These are phyloP conservation scores for Elaphurus davidianus DNA, from an alignment of 2,113 vertebrate species.

Conservation along the genomic window DNA sequence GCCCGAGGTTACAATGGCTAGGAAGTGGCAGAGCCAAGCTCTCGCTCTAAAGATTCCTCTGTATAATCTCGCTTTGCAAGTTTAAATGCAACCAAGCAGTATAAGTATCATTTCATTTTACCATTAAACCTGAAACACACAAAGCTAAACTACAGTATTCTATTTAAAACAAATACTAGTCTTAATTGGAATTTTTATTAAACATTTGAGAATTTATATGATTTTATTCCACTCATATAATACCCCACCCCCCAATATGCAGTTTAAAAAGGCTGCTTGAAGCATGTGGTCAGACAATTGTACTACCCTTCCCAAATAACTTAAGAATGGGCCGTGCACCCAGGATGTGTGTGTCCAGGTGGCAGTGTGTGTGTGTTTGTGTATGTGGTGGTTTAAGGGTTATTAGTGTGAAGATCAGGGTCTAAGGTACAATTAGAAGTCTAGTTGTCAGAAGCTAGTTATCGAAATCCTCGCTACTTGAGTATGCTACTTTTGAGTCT, in stretches of 20 bases:
- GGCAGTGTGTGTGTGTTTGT: neutral
- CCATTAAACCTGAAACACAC: neutral
- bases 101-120: neutral
- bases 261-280: neutral
- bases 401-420: neutral
- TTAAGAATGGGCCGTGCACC: neutral
- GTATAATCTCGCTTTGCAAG: neutral
- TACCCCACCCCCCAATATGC: neutral
- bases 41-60: neutral
- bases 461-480: neutral
- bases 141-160: neutral
- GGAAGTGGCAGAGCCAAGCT: neutral
- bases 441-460: neutral
- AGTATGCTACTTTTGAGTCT: neutral
- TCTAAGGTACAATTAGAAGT: neutral
- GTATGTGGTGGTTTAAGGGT: neutral
- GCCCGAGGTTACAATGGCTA: neutral
- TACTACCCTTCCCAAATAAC: neutral
- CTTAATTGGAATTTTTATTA: neutral
- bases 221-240: neutral
- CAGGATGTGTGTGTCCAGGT: neutral
- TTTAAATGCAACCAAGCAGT: conserved; percentile 12
- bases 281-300: neutral
- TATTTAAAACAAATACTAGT: conserved; percentile 12
- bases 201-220: conserved; percentile 1